Conservation (phyloP, 2,797 vertebrate genomes). For the Esox lucius region DNA sequence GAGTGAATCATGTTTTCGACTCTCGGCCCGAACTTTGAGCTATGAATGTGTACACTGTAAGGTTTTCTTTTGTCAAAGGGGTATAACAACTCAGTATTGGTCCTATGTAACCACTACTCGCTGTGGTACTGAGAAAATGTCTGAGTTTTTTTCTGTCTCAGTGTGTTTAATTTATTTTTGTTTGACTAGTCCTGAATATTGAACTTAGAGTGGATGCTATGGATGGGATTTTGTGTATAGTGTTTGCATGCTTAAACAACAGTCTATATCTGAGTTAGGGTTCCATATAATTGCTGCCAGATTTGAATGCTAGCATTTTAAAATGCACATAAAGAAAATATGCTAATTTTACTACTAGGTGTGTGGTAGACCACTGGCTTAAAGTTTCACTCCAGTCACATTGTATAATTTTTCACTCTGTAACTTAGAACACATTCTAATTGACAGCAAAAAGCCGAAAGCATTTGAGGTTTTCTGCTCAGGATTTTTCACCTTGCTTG, state of each 20-base stretch:
- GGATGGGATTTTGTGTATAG: background rate
- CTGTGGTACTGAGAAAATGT: background rate
- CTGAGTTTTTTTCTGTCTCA: background rate
- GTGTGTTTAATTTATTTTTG: background rate
- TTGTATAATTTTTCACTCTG: too few species aligned
- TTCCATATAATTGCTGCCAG: too few species aligned
- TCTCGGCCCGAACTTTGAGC: conserved; percentile 36
- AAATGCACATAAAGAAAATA: too few species aligned
- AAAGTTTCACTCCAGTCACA: too few species aligned
- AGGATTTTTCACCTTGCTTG: too few species aligned
- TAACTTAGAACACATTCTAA: too few species aligned
- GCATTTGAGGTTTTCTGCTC: too few species aligned
- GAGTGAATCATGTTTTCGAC: conserved; percentile 67
- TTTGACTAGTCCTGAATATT: background rate
- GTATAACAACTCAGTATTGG: background rate
- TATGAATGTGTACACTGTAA: conserved; percentile 12
- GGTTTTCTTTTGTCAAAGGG: conserved; percentile 42
- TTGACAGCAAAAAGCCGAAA: too few species aligned
- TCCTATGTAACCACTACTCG: background rate
- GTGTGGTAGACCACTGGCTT: too few species aligned
- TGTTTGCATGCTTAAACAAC: background rate
- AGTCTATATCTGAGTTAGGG: background rate
- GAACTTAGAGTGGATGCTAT: background rate
- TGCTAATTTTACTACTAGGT: too few species aligned
- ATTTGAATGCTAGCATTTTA: too few species aligned